Conservation (phyloP, 2,797 vertebrate species). For the Muscicapa striata region DNA sequence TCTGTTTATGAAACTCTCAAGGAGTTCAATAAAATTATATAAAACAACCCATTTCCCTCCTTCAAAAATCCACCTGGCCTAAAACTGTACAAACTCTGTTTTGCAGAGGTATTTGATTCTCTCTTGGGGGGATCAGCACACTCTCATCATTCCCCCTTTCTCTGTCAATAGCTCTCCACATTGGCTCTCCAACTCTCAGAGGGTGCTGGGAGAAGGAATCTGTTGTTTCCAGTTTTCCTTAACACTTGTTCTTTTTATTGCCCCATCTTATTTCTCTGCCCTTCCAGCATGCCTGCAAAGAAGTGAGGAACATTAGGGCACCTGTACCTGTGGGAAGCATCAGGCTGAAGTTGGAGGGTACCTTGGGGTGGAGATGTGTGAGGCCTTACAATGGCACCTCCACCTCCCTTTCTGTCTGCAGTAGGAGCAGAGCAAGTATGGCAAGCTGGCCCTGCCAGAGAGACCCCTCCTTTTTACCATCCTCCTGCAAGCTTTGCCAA, state of each 20-base stretch:
- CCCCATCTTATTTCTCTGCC: neutral
- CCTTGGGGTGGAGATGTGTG: neutral
- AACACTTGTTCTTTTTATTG: neutral
- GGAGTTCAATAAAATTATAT: neutral
- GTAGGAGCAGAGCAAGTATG: neutral
- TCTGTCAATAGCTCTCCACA: neutral
- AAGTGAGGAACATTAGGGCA: neutral
- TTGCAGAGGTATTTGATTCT: neutral
- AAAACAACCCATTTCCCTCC: neutral
- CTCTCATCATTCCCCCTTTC: neutral
- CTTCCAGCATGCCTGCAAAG: neutral
- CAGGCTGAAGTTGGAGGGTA: neutral
- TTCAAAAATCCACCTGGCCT: neutral
- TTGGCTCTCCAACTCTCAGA: neutral
- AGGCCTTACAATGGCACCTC: neutral
- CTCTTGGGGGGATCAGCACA: neutral
- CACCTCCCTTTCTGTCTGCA: neutral
- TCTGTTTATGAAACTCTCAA: neutral
- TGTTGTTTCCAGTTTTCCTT: neutral
- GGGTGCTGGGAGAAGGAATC: neutral
- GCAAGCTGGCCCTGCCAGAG: neutral
- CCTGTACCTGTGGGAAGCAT: neutral
- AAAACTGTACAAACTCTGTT: neutral
- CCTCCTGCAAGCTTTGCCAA: neutral
- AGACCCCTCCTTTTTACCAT: neutral